A percentile compares a stretch with the other conserved stretches of the same genome.
phyloP scores from a whole-genome alignment of 1,140 invertebrate genomes.

The Orussus abietinus region DNA sequence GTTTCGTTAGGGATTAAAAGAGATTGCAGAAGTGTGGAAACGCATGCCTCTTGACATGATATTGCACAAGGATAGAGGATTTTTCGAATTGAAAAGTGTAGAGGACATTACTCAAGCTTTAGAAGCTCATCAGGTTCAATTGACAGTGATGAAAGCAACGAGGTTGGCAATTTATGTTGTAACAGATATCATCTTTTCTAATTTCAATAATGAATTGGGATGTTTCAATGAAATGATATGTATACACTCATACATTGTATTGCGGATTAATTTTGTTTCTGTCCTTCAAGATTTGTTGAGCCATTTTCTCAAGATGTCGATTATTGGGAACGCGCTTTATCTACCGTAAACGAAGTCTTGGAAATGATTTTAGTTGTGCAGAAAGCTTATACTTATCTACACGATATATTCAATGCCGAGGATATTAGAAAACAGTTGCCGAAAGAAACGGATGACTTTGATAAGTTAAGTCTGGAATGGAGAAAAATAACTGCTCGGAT shows the following conservation, averaged over 20 bases:
- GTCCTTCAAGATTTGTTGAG: constrained; percentile 67
- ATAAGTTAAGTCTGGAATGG: constrained; percentile 68
- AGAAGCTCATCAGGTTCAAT: constrained; percentile 70
- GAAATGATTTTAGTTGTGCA: constrained; percentile 71
- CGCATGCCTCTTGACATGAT: constrained; percentile 66
- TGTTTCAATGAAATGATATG: no score
- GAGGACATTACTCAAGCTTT: constrained; percentile 70
- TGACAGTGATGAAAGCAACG: constrained; percentile 81
- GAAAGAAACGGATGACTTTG: constrained; percentile 71
- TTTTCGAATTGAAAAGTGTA: constrained; percentile 59
- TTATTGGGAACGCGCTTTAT: constrained; percentile 72
- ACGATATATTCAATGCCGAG: constrained; percentile 81
- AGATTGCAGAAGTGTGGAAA: constrained; percentile 69
- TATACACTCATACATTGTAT: not conserved
- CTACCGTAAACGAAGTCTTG: constrained; percentile 68
- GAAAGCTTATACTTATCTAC: constrained; percentile 73
- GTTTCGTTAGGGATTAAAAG: constrained; percentile 58
- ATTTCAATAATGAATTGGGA: no score
- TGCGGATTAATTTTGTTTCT: no score
- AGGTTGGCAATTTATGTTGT: no score
- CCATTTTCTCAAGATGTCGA: constrained; percentile 76
- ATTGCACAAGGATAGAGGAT: constrained; percentile 65
- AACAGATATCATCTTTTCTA: not conserved
- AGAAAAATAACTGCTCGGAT: constrained; percentile 63
- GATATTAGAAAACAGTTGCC: constrained; percentile 82